phyloP scores from a whole-genome alignment of 2,797 vertebrate genomes.

The Chanos chanos region DNA sequence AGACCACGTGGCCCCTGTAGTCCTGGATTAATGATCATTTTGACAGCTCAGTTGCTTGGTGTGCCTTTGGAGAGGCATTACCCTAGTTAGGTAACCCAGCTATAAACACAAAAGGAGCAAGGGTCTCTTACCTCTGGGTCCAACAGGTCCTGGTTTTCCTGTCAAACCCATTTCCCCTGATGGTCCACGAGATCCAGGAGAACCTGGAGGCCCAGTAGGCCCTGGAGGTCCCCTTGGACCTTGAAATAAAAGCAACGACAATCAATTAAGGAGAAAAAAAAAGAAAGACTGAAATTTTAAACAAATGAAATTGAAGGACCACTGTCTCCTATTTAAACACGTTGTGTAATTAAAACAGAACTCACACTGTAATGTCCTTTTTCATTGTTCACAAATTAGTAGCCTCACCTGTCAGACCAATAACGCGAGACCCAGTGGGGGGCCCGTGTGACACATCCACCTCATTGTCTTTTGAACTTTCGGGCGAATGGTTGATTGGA shows the following conservation, averaged over 20 bases:
- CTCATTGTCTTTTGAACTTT: conserved; percentile 43
- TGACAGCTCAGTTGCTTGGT: no score
- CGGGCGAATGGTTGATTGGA: conserved; percentile 12
- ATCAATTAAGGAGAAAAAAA: no score
- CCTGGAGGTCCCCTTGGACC: conserved; percentile 41
- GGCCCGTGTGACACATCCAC: conserved; percentile 39
- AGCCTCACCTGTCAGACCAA: conserved; percentile 40
- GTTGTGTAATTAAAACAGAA: no score
- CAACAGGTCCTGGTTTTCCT: conserved; percentile 69
- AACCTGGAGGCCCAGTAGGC: conserved; percentile 65
- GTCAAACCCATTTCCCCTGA: conserved; percentile 72
- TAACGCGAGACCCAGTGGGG: conserved; percentile 16
- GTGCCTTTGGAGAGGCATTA: no score
- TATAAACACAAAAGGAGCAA: not conserved
- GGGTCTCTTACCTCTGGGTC: conserved; percentile 68
- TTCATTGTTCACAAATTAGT: no score
- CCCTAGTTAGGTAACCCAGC: no score
- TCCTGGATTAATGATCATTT: conserved; percentile 53
- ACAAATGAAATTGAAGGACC: no score
- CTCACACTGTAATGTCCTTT: no score
- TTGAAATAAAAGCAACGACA: conserved; percentile 8
- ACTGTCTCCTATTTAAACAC: no score
- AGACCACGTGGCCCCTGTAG: conserved; percentile 71
- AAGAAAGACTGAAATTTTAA: no score
- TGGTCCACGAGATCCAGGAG: conserved; percentile 66